Conservation (phyloP, 2,888 invertebrate genomes). For the Dioctria linearis region DNA sequence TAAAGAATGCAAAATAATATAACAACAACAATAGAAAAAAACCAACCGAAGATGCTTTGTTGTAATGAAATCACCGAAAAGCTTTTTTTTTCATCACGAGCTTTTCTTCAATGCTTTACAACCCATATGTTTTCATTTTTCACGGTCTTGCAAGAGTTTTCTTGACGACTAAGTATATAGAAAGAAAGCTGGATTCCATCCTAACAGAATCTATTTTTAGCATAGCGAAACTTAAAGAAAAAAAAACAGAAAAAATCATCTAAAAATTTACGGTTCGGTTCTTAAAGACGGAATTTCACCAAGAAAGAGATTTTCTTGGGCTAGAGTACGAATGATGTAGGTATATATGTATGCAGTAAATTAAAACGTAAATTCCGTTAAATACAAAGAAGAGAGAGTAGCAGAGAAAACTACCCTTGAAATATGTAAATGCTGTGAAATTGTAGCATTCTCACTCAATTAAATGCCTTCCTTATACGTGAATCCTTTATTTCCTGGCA, state of each 20-base stretch:
- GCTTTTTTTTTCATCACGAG: conserved; percentile 6
- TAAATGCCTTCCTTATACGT: neutral
- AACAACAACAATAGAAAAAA: conserved; percentile 8
- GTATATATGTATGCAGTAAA: no score
- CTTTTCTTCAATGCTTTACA: conserved; percentile 31
- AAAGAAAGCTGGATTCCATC: conserved; percentile 22
- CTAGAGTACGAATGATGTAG: no score
- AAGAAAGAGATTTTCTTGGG: conserved; percentile 3
- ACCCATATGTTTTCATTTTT: conserved; percentile 46
- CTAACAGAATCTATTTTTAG: conserved; percentile 41
- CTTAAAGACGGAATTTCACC: conserved; percentile 37
- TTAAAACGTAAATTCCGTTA: no score
- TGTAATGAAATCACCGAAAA: conserved; percentile 32
- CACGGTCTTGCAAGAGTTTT: neutral
- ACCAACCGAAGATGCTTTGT: neutral
- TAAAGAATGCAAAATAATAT: conserved; percentile 32
- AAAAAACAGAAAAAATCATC: neutral
- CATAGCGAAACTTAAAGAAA: conserved; percentile 8
- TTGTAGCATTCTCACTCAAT: neutral
- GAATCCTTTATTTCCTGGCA: neutral
- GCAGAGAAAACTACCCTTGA: neutral
- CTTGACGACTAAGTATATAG: neutral
- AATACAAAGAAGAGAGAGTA: no score
- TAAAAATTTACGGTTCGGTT: neutral
- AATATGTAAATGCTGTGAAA: neutral